Conservation (phyloP, 2,797 vertebrate genomes). For the Anableps anableps region DNA sequence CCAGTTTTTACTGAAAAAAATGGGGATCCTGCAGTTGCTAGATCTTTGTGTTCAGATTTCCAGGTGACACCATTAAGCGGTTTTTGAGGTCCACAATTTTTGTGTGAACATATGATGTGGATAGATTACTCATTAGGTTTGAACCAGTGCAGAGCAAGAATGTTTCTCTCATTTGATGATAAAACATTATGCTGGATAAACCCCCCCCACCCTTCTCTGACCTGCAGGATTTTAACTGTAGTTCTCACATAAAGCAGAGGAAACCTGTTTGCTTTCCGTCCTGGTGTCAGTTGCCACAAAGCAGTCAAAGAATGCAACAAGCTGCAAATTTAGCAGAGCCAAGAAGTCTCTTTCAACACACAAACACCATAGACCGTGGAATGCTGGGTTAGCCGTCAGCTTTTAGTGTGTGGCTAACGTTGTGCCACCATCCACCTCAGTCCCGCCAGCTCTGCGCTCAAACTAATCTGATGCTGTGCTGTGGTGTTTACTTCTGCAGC, state of each 20-base stretch:
- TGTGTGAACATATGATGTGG: too few species aligned
- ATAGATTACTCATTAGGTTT: too few species aligned
- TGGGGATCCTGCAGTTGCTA: too few species aligned
- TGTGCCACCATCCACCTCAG: slow-evolving; percentile 19
- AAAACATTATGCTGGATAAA: background rate
- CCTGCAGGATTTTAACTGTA: background rate
- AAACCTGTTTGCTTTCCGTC: slow-evolving; percentile 45
- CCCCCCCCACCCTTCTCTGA: too few species aligned
- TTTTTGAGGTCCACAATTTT: too few species aligned
- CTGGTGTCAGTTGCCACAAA: slow-evolving; percentile 55
- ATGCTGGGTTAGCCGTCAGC: slow-evolving; percentile 32
- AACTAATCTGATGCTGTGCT: slow-evolving; percentile 7
- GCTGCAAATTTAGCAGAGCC: slow-evolving; percentile 14
- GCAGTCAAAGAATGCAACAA: slow-evolving; percentile 63
- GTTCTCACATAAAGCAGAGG: background rate
- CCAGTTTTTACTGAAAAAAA: too few species aligned
- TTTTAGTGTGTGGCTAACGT: slow-evolving; percentile 20
- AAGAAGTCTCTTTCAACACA: slow-evolving; percentile 53
- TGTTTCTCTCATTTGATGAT: background rate
- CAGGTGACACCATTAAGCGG: too few species aligned
- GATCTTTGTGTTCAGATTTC: too few species aligned
- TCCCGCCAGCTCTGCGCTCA: background rate
- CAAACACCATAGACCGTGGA: slow-evolving; percentile 25
- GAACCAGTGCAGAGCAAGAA: background rate
- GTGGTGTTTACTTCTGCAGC: slow-evolving; percentile 27